Evolutionary conservation across 2,113 vertebrate genomes (phyloP).

Genomic region (Hemichromis elongatus): DNA sequence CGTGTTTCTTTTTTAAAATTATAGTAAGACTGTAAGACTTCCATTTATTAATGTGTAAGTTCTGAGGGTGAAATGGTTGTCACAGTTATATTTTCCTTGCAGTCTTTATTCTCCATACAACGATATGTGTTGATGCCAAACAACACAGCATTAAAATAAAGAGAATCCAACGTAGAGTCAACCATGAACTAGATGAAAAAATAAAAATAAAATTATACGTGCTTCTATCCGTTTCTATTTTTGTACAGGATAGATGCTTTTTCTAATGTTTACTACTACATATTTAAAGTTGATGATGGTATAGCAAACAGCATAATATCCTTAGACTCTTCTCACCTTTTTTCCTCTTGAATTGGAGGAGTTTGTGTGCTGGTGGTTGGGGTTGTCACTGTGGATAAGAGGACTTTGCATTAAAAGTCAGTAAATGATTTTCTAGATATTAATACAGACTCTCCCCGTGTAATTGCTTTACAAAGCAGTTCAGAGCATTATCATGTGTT

Average conservation of each 20-base stretch:
- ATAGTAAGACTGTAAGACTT: neutral
- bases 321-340: slow-evolving; percentile 7
- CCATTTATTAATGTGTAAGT: neutral
- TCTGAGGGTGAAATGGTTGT: neutral
- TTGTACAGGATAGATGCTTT: neutral
- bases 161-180: slow-evolving; percentile 55
- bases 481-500: neutral
- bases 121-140: neutral
- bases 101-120: neutral
- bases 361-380: neutral
- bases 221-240: neutral
- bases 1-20: neutral
- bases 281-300: neutral
- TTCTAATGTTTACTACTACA: neutral
- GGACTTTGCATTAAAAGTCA: neutral
- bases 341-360: neutral
- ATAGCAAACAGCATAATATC: neutral
- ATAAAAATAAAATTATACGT: neutral
- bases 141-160: slow-evolving; percentile 31
- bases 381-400: neutral
- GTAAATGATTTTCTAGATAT: neutral
- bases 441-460: neutral
- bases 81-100: neutral
- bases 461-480: neutral
- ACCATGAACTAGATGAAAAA: slow-evolving; percentile 45